Conservation (phyloP, 2,797 vertebrate genomes). For the Aldrovandia affinis region DNA sequence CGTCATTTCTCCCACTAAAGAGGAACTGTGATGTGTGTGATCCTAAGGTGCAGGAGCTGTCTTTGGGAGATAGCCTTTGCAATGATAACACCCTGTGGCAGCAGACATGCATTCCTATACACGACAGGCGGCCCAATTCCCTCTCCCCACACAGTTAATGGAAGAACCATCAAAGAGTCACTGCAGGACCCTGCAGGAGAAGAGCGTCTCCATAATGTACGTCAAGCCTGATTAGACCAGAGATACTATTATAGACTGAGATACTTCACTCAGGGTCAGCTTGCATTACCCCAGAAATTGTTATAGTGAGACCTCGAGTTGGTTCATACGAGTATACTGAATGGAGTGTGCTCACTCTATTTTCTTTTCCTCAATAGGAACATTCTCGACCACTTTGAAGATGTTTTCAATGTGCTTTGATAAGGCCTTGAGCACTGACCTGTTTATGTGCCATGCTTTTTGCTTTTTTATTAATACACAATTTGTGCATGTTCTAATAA, state of each 20-base stretch:
- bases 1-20: background rate
- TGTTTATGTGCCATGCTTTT: background rate
- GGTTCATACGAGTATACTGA: background rate
- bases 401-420: background rate
- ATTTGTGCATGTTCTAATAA: too few relatives aligned
- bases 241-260: background rate
- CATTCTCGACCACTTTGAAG: background rate
- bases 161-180: background rate
- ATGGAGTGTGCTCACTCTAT: background rate
- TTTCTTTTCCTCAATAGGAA: background rate
- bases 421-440: background rate
- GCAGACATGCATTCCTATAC: background rate
- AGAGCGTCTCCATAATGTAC: background rate
- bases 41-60: background rate
- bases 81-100: too few relatives aligned
- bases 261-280: background rate
- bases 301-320: background rate
- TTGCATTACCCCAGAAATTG: background rate
- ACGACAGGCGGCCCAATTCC: background rate
- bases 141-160: background rate
- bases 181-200: background rate
- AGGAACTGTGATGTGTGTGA: background rate
- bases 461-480: too few relatives aligned
- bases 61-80: background rate
- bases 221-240: background rate